Conservation (phyloP, 2,888 invertebrate species). For the Cacoxenus indagator region DNA sequence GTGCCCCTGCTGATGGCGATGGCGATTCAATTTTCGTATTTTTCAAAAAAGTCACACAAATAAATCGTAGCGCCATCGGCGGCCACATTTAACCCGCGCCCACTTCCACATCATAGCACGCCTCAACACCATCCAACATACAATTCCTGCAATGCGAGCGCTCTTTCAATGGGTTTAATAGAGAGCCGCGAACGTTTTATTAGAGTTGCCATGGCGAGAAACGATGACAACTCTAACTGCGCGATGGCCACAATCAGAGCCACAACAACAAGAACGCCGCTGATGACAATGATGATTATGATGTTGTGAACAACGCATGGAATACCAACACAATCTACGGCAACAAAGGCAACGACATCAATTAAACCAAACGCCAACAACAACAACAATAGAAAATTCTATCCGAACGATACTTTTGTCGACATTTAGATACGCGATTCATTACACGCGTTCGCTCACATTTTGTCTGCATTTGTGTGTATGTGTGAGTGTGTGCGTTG, state of each 20-base stretch:
- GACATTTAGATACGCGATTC: slow-evolving; percentile 22
- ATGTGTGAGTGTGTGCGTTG: not conserved
- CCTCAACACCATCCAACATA: not conserved
- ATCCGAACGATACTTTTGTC: slow-evolving; percentile 22
- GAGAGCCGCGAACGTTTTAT: slow-evolving; percentile 18
- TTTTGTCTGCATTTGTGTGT: not conserved
- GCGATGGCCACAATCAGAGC: slow-evolving; percentile 48
- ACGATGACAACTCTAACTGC: slow-evolving; percentile 22
- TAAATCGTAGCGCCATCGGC: slow-evolving; percentile 21
- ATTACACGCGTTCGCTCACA: not conserved
- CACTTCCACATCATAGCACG: not conserved
- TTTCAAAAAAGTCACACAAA: not conserved
- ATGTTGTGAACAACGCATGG: not conserved
- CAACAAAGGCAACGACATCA: slow-evolving; percentile 14
- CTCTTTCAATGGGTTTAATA: slow-evolving; percentile 17
- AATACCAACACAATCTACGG: not conserved
- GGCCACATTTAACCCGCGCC: not conserved
- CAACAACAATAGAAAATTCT: slow-evolving; percentile 32
- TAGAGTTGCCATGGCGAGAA: slow-evolving; percentile 14
- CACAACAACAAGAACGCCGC: not conserved
- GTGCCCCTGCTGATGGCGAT: not conserved
- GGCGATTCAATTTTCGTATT: not conserved
- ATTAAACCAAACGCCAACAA: slow-evolving; percentile 27
- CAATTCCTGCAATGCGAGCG: not conserved
- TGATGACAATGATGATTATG: not conserved